These are phyloP conservation scores for Promerops cafer DNA, from an alignment of 2,113 vertebrate genomes.

Conservation along the genomic window DNA sequence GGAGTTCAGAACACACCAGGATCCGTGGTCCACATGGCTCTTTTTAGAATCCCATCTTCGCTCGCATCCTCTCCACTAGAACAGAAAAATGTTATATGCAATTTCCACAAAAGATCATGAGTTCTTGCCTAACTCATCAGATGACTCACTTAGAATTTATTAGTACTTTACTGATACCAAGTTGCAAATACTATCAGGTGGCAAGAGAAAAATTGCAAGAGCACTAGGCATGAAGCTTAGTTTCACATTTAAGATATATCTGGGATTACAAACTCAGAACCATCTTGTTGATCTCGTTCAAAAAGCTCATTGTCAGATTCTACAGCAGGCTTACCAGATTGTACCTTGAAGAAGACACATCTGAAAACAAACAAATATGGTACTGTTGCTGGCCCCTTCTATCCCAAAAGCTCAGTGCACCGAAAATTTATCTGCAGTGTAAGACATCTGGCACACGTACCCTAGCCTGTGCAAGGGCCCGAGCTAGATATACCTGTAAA, in stretches of 20 bases:
- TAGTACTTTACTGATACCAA: not conserved
- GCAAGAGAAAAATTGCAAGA: not conserved
- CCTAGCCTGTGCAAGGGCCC: not conserved
- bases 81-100: accelerated
- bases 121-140: not conserved
- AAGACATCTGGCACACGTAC: not conserved
- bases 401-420: not conserved
- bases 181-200: not conserved
- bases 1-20: not conserved
- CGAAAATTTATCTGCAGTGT: not conserved
- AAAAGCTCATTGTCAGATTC: not conserved
- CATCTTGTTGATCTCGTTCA: not conserved
- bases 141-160: not conserved
- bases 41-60: not conserved
- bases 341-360: not conserved
- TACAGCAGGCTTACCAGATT: not conserved
- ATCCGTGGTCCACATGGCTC: accelerated
- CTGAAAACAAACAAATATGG: not conserved
- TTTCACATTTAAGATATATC: not conserved
- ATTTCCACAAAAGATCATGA: not conserved
- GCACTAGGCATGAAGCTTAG: not conserved
- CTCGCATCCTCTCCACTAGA: not conserved
- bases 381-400: not conserved
- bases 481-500: not conserved
- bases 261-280: not conserved